A percentile compares a stretch with the other conserved stretches of the same genome.
Conservation (phyloP, 1,140 invertebrate genomes). For the Euwallacea fornicatus region DNA sequence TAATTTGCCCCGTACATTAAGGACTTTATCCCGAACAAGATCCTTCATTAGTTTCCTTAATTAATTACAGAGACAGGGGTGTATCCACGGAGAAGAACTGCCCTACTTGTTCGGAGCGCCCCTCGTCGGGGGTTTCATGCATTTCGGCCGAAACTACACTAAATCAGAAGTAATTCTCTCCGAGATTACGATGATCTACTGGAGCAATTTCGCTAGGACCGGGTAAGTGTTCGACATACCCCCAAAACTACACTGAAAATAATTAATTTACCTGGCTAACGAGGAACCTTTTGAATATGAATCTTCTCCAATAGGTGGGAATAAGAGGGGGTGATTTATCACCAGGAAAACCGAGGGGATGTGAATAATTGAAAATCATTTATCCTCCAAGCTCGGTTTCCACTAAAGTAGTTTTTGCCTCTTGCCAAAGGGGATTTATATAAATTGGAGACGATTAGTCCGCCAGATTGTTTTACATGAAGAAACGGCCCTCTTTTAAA, state of each 20-base stretch:
- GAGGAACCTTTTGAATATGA: slow-evolving; percentile 26
- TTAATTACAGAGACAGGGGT: slow-evolving; percentile 72
- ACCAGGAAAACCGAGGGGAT: slow-evolving; percentile 14
- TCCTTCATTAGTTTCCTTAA: slow-evolving; percentile 42
- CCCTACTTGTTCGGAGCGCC: slow-evolving; percentile 87
- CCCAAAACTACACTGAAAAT: not conserved
- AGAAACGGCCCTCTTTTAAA: not conserved
- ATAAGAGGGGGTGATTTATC: slow-evolving; percentile 29
- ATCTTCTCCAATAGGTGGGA: slow-evolving; percentile 20
- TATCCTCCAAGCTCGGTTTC: slow-evolving; percentile 23
- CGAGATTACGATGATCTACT: slow-evolving; percentile 91
- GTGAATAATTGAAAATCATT: slow-evolving; percentile 37
- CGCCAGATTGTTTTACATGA: slow-evolving; percentile 17
- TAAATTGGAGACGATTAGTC: slow-evolving; percentile 30
- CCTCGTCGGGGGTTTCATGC: slow-evolving; percentile 76
- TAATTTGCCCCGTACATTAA: slow-evolving; percentile 31
- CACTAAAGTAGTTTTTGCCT: slow-evolving; percentile 34
- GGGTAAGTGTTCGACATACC: slow-evolving; percentile 72
- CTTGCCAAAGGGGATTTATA: slow-evolving; percentile 25
- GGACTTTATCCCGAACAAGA: slow-evolving; percentile 34
- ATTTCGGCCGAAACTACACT: slow-evolving; percentile 87
- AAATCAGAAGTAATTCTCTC: slow-evolving; percentile 85
- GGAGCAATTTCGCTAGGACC: slow-evolving; percentile 96
- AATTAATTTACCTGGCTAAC: slow-evolving; percentile 4
- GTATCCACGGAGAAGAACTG: slow-evolving; percentile 90